These are phyloP conservation scores for Daubentonia madagascariensis DNA, from an alignment of 2,113 vertebrate species.

Conservation along the genomic window DNA sequence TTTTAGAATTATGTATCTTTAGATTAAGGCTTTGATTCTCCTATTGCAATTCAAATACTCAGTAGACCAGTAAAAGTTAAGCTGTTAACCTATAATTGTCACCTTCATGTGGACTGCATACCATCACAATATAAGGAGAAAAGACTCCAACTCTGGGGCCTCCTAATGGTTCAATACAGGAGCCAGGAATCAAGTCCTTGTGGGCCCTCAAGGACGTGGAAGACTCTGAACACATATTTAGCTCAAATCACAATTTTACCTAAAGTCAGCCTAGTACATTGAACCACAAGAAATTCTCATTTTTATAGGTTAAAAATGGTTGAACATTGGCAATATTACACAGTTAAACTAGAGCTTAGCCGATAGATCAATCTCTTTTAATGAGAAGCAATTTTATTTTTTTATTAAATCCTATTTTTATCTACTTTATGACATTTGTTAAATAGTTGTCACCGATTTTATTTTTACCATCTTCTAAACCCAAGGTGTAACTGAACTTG, in stretches of 20 bases:
- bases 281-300: background rate
- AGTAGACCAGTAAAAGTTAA: background rate
- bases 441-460: background rate
- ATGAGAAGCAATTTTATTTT: background rate
- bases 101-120: background rate
- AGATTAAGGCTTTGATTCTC: background rate
- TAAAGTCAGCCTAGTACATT: background rate
- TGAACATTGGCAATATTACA: background rate
- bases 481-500: background rate
- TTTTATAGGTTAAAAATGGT: background rate
- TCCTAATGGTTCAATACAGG: background rate
- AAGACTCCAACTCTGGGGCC: background rate
- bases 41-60: background rate
- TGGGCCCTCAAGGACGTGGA: background rate
- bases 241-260: background rate
- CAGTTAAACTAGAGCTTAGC: background rate
- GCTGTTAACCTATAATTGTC: background rate
- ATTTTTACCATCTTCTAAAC: background rate
- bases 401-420: background rate
- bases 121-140: background rate
- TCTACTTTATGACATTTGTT: background rate
- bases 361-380: background rate
- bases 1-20: background rate
- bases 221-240: background rate
- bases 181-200: background rate